Conservation (phyloP, 1,140 invertebrate genomes). For the Drosophila ercepeae region DNA sequence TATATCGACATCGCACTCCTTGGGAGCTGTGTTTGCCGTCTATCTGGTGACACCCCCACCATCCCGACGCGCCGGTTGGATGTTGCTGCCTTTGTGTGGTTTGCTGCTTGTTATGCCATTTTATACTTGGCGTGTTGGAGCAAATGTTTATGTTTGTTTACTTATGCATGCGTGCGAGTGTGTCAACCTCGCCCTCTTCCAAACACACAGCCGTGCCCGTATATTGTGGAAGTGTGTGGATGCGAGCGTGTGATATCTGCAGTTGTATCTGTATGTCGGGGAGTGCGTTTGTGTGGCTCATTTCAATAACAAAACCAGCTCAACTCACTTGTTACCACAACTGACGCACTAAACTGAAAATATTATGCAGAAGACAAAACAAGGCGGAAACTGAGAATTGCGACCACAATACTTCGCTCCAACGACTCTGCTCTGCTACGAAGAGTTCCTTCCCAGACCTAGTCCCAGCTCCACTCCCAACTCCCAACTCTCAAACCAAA, state of each 20-base stretch:
- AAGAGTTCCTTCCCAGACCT: too few relatives aligned
- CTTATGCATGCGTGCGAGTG: constrained; percentile 78
- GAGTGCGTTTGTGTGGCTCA: constrained; percentile 46
- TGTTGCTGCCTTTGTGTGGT: constrained; percentile 63
- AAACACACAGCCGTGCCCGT: neutral
- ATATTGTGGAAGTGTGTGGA: constrained; percentile 13
- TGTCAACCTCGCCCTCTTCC: constrained; percentile 43
- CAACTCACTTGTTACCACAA: constrained; percentile 77
- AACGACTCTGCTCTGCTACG: neutral
- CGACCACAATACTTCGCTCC: constrained; percentile 46
- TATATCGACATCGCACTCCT: constrained; percentile 19
- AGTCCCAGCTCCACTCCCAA: too few relatives aligned
- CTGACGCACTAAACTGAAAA: constrained; percentile 76
- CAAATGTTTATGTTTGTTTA: constrained; percentile 81
- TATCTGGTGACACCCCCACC: neutral
- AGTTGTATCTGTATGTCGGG: constrained; percentile 24
- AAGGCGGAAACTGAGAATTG: constrained; percentile 57
- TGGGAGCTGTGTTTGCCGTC: constrained; percentile 12
- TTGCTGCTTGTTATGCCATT: constrained; percentile 78
- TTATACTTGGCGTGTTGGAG: constrained; percentile 75
- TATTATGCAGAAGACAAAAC: constrained; percentile 69
- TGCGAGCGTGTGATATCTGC: constrained; percentile 22
- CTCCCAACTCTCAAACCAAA: neutral
- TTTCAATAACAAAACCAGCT: constrained; percentile 81
- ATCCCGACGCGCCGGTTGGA: constrained; percentile 2